A percentile compares a stretch with the other conserved stretches of the same genome.
Evolutionary conservation across 2,888 invertebrate species (phyloP).

Genomic region (Drosophila setosimentum): DNA sequence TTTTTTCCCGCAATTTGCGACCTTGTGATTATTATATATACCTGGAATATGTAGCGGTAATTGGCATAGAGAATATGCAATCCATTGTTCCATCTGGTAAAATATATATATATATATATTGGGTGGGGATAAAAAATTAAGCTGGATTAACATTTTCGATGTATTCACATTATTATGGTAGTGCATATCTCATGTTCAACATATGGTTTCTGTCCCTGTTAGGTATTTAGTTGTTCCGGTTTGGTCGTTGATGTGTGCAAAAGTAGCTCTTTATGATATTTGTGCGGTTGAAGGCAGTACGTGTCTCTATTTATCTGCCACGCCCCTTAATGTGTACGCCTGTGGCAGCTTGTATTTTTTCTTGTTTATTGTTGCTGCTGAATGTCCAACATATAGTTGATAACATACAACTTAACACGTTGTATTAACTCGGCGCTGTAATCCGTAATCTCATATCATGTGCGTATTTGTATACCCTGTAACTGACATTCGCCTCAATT

Average conservation of each 20-base stretch:
- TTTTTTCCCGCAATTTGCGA: not conserved
- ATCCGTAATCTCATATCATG: constrained; percentile 36
- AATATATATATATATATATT: not conserved
- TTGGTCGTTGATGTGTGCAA: constrained; percentile 2
- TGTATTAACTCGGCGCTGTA: constrained; percentile 48
- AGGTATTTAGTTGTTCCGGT: not conserved
- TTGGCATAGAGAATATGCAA: not conserved
- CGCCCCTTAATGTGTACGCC: constrained; percentile 1
- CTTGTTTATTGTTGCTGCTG: constrained; percentile 43
- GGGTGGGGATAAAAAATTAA: too few species aligned
- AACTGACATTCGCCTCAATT: too few species aligned
- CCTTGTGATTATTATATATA: not conserved
- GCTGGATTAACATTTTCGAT: not conserved
- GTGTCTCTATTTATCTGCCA: constrained; percentile 5
- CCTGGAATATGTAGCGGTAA: not conserved
- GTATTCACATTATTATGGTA: constrained; percentile 15
- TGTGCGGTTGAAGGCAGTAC: constrained; percentile 3
- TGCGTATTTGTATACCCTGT: constrained; percentile 26
- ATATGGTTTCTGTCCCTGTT: constrained; percentile 7
- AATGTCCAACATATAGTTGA: constrained; percentile 42
- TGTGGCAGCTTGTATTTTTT: constrained; percentile 9
- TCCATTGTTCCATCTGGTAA: not conserved
- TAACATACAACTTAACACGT: constrained; percentile 60
- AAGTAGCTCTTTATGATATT: constrained; percentile 25
- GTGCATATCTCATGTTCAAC: constrained; percentile 8